Conservation (phyloP, 2,888 invertebrate species). For the Spicauda simplicius region DNA sequence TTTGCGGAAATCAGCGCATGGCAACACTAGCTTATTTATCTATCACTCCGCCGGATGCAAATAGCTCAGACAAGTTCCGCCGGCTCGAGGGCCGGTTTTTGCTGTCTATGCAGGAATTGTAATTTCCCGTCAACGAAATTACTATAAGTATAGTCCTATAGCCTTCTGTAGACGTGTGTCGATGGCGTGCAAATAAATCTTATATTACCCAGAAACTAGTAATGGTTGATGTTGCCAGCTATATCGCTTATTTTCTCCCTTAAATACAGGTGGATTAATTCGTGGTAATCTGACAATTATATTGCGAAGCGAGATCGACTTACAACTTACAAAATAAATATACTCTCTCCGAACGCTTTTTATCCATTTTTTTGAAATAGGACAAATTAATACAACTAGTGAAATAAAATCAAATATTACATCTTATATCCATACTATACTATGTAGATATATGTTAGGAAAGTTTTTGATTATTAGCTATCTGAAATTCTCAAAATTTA, state of each 20-base stretch:
- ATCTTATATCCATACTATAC: too few relatives aligned
- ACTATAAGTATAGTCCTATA: constrained; percentile 37
- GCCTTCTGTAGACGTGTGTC: constrained; percentile 14
- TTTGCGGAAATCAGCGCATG: constrained; percentile 21
- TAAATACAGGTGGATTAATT: too few relatives aligned
- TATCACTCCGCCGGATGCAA: constrained; percentile 57
- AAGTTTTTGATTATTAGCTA: too few relatives aligned
- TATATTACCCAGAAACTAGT: neutral
- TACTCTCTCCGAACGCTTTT: too few relatives aligned
- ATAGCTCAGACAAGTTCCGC: constrained; percentile 45
- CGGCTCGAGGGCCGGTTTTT: constrained; percentile 53
- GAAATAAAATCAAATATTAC: too few relatives aligned
- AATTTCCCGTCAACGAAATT: constrained; percentile 63
- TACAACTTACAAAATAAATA: too few relatives aligned
- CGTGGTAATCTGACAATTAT: too few relatives aligned
- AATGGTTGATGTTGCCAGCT: neutral
- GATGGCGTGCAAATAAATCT: constrained; percentile 9
- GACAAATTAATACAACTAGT: too few relatives aligned
- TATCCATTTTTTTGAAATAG: too few relatives aligned
- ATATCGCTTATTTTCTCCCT: neutral
- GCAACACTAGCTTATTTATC: constrained; percentile 42
- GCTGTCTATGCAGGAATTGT: constrained; percentile 49
- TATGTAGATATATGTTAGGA: too few relatives aligned
- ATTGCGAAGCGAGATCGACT: too few relatives aligned
- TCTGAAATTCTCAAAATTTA: too few relatives aligned